These are phyloP conservation scores for Phalacrocorax carbo DNA, from an alignment of 2,113 vertebrate species.

Conservation along the genomic window DNA sequence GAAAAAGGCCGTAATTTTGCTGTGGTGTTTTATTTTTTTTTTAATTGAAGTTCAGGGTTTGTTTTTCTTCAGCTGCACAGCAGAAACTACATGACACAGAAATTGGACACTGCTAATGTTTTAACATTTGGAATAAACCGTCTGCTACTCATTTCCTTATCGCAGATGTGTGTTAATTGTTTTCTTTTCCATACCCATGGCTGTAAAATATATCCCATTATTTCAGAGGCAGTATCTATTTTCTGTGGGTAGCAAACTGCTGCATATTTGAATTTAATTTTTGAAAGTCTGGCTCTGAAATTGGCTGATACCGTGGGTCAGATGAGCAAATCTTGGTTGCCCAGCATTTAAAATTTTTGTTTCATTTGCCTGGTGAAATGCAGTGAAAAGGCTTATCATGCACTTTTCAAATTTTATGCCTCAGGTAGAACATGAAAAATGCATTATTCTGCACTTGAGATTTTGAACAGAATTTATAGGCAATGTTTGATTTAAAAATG, in stretches of 20 bases:
- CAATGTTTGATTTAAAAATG: slow-evolving; percentile 28
- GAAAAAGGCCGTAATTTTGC: slow-evolving; percentile 47
- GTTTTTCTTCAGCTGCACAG: slow-evolving; percentile 54
- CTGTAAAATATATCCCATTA: slow-evolving; percentile 55
- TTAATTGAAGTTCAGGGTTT: slow-evolving; percentile 64
- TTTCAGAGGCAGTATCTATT: slow-evolving; percentile 33
- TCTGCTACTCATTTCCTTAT: slow-evolving; percentile 61
- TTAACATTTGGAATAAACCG: slow-evolving; percentile 54
- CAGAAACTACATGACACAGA: slow-evolving; percentile 60
- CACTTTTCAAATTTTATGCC: slow-evolving; percentile 33
- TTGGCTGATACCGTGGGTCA: neutral
- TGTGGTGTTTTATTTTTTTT: slow-evolving; percentile 39
- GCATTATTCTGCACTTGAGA: slow-evolving; percentile 21
- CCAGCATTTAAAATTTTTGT: slow-evolving; percentile 10
- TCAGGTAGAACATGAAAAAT: slow-evolving; percentile 26
- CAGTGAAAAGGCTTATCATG: slow-evolving; percentile 21
- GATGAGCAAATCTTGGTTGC: neutral
- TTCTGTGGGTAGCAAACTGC: slow-evolving; percentile 41
- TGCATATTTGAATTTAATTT: slow-evolving; percentile 43
- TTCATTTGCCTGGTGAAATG: neutral
- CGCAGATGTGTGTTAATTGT: slow-evolving; percentile 62
- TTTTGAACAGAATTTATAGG: slow-evolving; percentile 56
- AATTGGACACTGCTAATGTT: slow-evolving; percentile 60
- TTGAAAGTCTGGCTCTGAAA: slow-evolving; percentile 26
- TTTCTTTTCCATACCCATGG: slow-evolving; percentile 27